These are phyloP conservation scores for Sparidentex hasta DNA, from an alignment of 2,797 vertebrate species.

Conservation along the genomic window DNA sequence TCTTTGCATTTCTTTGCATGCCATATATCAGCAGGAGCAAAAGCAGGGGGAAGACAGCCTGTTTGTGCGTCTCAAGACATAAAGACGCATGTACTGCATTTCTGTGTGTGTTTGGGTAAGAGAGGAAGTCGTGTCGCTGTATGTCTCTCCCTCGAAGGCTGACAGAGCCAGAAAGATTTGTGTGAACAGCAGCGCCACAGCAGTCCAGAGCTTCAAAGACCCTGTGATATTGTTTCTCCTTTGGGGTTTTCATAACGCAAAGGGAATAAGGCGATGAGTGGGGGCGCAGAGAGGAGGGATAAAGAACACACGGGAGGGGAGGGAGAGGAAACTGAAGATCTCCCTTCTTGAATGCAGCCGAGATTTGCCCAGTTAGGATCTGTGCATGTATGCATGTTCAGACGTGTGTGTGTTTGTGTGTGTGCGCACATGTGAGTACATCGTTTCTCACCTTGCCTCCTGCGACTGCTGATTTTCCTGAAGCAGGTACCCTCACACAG, in stretches of 20 bases:
- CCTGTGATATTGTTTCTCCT: conserved; percentile 31
- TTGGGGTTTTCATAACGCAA: conserved; percentile 37
- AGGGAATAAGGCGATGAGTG: conserved; percentile 31
- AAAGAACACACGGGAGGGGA: conserved; percentile 9
- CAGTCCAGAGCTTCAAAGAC: conserved; percentile 43
- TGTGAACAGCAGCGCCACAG: conserved; percentile 29
- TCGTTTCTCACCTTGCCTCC: conserved; percentile 92
- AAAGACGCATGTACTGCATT: neutral
- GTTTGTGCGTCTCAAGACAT: conserved; percentile 13
- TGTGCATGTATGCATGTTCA: neutral
- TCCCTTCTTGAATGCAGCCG: conserved; percentile 13
- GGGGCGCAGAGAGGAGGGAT: conserved; percentile 3
- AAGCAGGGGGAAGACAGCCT: neutral
- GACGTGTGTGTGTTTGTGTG: neutral
- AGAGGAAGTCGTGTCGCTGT: conserved; percentile 5
- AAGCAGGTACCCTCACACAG: conserved; percentile 99
- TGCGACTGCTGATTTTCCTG: conserved; percentile 97
- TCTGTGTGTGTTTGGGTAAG: conserved; percentile 3
- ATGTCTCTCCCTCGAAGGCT: conserved; percentile 27
- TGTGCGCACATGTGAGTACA: neutral
- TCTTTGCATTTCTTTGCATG: conserved; percentile 6
- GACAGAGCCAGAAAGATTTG: conserved; percentile 26
- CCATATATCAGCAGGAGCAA: neutral
- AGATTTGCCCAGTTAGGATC: neutral
- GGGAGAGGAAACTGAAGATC: conserved; percentile 12